phyloP scores from a whole-genome alignment of 2,113 vertebrate genomes.

The Lamprotornis superbus region DNA sequence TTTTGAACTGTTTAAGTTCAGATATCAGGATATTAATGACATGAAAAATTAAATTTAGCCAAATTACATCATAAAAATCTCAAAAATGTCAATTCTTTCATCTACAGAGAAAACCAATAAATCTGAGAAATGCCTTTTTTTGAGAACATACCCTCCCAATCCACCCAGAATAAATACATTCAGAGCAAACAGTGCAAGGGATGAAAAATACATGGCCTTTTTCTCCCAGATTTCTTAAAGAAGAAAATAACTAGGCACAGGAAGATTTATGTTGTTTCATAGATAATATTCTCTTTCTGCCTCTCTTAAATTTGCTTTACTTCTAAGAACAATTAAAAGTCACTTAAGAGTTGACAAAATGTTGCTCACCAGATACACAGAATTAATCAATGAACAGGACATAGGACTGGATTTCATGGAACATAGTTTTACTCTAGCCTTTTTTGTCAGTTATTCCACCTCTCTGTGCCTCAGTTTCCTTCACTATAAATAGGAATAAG shows the following conservation, averaged over 20 bases:
- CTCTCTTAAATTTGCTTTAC: slow-evolving; percentile 28
- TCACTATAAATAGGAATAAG: neutral
- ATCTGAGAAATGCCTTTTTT: neutral
- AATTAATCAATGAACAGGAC: slow-evolving; percentile 3
- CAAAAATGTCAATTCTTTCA: neutral
- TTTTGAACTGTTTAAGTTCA: neutral
- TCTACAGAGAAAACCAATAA: neutral
- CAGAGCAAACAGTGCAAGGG: neutral
- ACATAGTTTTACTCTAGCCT: neutral
- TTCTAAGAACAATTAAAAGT: slow-evolving; percentile 24
- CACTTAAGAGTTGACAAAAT: slow-evolving; percentile 1
- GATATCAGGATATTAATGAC: neutral
- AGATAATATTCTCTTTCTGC: slow-evolving; percentile 9
- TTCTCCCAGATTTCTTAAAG: slow-evolving; percentile 11
- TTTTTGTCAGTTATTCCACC: neutral
- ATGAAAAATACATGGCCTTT: slow-evolving; percentile 30
- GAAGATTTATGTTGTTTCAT: slow-evolving; percentile 37
- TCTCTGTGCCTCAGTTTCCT: neutral
- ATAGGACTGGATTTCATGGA: neutral
- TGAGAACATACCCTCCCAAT: neutral
- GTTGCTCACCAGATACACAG: neutral
- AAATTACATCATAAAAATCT: neutral
- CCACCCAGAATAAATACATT: neutral
- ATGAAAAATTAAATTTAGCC: neutral
- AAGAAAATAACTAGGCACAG: slow-evolving; percentile 35